Base-by-base conservation (phyloP, 2,888 invertebrate genomes). In the Caenorhabditis zanzibari region DNA sequence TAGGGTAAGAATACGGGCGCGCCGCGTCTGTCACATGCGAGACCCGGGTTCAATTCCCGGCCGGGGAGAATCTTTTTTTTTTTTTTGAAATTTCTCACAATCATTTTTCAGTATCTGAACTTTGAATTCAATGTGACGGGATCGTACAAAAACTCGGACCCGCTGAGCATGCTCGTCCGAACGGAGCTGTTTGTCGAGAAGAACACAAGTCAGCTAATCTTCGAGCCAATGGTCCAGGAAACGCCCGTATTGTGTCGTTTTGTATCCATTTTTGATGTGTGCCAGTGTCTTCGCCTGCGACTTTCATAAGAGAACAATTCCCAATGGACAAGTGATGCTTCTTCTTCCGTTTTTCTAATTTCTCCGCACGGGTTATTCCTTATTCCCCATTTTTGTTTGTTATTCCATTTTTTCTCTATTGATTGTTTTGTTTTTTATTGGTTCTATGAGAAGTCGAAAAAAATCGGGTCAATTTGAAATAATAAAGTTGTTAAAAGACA, bases 21-120 rank as follows among this genome's bases (percentile, higher is more conserved):
- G n/a, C n/a, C n/a, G n/a, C n/a, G n/a, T n/a, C n/a, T n/a, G 32
- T 85, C 84, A 87, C 83, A 86, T 85, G 82, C 79, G 85, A 84
- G 82, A 82, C 84, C 81, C 80, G 81, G 81, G 84, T 88, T 85
- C 88, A 82, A 85, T 84, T 84, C 86, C 85, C 84, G 83, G 83
- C 87, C 83, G 79, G 81, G 77, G 79, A 79, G 74, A 81, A 81
- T 35, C 35, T 59, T 49, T 72, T 72, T n/a, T n/a, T n/a, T n/a
- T n/a, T n/a, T n/a, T n/a, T n/a, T n/a, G n/a, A n/a, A n/a, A n/a
- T n/a, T n/a, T n/a, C n/a, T n/a, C n/a, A n/a, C n/a, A n/a, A n/a
- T n/a, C n/a, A n/a, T 28, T 59, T 74, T 81, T 54, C 73, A 82
- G 82, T 82, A 56, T 41, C 16, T 76, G 4, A 68, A 72, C 35